Evolutionary conservation across 2,113 vertebrate species (phyloP).

Genomic region (Hypocryptadius cinnamomeus): DNA sequence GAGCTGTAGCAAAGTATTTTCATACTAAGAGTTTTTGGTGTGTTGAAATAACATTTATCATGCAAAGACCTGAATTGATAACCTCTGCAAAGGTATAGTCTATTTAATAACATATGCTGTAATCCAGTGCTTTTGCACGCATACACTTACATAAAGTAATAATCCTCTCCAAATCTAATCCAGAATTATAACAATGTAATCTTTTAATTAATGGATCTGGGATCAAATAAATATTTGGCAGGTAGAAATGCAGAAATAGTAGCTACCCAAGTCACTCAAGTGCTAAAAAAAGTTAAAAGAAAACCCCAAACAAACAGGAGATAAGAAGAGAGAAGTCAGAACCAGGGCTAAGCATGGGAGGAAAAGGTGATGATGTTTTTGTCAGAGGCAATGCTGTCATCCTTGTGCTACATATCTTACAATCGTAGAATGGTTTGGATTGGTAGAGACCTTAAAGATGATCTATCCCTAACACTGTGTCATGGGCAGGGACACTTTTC

Average conservation of each 20-base stretch:
- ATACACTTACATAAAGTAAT: not conserved
- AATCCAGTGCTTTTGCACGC: not conserved
- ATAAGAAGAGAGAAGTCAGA: not conserved
- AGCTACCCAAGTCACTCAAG: not conserved
- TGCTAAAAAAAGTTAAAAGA: not conserved
- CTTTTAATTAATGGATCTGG: not conserved
- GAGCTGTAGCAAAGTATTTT: not conserved
- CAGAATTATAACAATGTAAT: not conserved
- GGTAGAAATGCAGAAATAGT: not conserved
- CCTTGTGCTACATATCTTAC: not conserved
- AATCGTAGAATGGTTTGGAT: not conserved
- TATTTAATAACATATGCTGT: not conserved
- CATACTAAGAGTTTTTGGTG: not conserved
- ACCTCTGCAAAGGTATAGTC: not conserved
- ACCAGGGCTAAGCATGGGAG: not conserved
- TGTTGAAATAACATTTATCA: not conserved
- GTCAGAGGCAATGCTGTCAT: not conserved
- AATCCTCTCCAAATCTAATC: not conserved
- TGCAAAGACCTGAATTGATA: not conserved
- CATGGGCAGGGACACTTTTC: too few relatives aligned
- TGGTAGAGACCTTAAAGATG: not conserved
- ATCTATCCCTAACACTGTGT: not conserved
- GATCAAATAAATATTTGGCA: not conserved
- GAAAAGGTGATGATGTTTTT: not conserved
- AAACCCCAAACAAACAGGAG: not conserved